These are phyloP conservation scores for Xyliphius kryptos DNA, from an alignment of 2,113 vertebrate species.

Conservation along the genomic window DNA sequence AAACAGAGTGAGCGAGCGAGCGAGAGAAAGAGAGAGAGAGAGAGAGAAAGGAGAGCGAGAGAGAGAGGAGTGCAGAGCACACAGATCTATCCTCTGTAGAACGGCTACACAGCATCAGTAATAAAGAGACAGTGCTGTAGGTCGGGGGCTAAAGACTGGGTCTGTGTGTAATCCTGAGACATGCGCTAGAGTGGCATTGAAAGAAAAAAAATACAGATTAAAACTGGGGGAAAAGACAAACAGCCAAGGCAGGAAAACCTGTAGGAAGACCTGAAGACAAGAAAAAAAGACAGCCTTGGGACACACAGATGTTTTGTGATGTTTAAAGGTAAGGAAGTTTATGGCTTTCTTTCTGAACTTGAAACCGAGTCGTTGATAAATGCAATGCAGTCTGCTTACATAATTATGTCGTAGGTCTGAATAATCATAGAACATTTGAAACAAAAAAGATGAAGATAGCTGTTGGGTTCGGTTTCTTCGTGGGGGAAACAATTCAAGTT, in stretches of 20 bases:
- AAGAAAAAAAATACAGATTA: slow-evolving; percentile 27
- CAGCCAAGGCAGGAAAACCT: not conserved
- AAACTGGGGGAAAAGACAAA: slow-evolving; percentile 13
- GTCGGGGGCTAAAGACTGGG: slow-evolving; percentile 29
- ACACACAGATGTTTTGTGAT: slow-evolving; percentile 25
- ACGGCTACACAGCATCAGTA: slow-evolving; percentile 47
- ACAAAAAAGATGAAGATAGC: too few species aligned
- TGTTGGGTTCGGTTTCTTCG: too few species aligned
- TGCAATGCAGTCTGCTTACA: too few species aligned
- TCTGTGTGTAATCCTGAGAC: slow-evolving; percentile 23
- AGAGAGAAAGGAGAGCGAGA: too few species aligned
- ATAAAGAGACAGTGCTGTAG: slow-evolving; percentile 37
- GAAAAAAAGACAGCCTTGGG: slow-evolving; percentile 12
- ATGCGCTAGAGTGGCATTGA: slow-evolving; percentile 6
- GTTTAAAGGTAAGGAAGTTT: slow-evolving; percentile 44
- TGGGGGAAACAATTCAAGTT: too few species aligned
- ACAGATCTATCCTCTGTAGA: slow-evolving; percentile 39
- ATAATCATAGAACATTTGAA: too few species aligned
- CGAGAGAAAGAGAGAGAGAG: slow-evolving; percentile 24
- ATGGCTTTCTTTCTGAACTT: slow-evolving; percentile 17
- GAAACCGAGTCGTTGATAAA: too few species aligned
- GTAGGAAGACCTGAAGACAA: slow-evolving; percentile 15
- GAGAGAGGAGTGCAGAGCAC: slow-evolving; percentile 30
- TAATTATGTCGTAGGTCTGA: too few species aligned
- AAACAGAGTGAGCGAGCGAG: too few species aligned